Evolutionary conservation across 2,113 vertebrate genomes (phyloP).

Genomic region (Dasyurus viverrinus): DNA sequence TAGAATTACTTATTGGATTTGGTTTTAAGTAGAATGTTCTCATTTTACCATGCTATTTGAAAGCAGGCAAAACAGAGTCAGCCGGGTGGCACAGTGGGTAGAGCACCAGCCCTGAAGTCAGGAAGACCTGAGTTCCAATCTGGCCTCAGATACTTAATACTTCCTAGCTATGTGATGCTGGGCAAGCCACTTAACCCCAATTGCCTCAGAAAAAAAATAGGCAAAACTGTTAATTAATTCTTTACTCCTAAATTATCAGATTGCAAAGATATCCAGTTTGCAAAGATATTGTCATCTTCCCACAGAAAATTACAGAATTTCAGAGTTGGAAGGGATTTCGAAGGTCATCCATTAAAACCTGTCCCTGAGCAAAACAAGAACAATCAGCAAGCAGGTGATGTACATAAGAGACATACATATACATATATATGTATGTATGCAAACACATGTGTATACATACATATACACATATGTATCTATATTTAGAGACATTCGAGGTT

Average conservation of each 20-base stretch:
- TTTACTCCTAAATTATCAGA: neutral
- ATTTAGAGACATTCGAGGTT: neutral
- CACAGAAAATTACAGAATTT: neutral
- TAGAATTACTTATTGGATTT: neutral
- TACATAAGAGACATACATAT: neutral
- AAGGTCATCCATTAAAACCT: neutral
- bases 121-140: no score
- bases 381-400: neutral
- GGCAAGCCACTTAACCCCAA: no score
- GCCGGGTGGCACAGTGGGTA: no score
- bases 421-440: no score
- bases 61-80: neutral
- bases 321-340: neutral
- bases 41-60: neutral
- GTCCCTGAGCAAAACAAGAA: neutral
- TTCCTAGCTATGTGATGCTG: no score
- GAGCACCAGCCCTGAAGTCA: no score
- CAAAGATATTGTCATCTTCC: neutral
- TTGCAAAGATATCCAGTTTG: neutral
- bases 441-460: no score
- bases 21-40: neutral
- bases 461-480: no score
- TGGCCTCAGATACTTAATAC: no score
- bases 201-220: neutral
- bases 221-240: neutral